These are phyloP conservation scores for Coracopsis vasa DNA, from an alignment of 2,113 vertebrate species.

Conservation along the genomic window DNA sequence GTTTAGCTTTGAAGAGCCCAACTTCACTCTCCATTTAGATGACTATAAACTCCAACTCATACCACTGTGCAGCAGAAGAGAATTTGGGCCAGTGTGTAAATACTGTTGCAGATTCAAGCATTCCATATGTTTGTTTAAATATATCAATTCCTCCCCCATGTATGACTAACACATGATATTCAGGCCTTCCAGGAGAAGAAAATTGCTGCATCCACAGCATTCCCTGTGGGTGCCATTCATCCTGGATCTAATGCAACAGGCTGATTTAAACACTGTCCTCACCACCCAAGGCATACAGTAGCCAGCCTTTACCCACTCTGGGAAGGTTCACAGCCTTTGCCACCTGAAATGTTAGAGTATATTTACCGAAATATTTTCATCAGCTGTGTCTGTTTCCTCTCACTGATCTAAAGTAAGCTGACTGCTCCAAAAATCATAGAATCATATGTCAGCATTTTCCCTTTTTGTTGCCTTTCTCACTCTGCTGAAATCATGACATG, in stretches of 20 bases:
- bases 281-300: not conserved
- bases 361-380: not conserved
- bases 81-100: not conserved
- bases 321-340: not conserved
- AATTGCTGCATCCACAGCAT: not conserved
- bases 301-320: not conserved
- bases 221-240: not conserved
- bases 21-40: not conserved
- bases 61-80: not conserved
- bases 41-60: not conserved
- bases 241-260: not conserved
- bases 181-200: not conserved
- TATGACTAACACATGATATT: not conserved
- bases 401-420: rapidly evolving
- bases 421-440: not conserved
- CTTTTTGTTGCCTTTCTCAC: not conserved
- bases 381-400: not conserved
- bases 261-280: not conserved
- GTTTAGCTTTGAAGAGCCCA: not conserved
- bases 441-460: not conserved
- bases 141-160: not conserved
- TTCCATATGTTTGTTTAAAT: not conserved
- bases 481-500: not conserved
- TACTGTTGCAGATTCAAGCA: not conserved
- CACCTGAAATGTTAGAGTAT: not conserved